Conservation (phyloP, 2,797 vertebrate species). For the Coregonus suidteri region DNA sequence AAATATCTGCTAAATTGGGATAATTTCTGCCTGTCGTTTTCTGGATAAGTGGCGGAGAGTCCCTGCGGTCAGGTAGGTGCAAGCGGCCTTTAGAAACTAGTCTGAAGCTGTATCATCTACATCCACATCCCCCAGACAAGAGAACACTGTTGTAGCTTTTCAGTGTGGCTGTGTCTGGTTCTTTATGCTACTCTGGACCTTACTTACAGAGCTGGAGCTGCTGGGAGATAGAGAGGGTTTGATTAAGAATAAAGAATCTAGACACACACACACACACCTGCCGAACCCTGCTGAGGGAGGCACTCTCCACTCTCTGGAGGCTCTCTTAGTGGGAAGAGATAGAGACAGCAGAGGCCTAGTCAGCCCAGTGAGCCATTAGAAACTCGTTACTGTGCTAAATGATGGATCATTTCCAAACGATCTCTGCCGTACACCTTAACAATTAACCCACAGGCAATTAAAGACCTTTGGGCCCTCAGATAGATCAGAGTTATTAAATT, state of each 20-base stretch:
- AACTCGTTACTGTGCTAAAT: constrained; percentile 84
- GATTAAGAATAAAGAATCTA: constrained; percentile 50
- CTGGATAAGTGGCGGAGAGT: constrained; percentile 26
- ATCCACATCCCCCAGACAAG: neutral
- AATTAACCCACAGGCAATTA: constrained; percentile 85
- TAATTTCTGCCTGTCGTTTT: constrained; percentile 24
- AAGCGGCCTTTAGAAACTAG: constrained; percentile 27
- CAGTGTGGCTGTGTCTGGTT: constrained; percentile 26
- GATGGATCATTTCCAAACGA: constrained; percentile 82
- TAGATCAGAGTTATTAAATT: constrained; percentile 76
- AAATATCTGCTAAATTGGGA: constrained; percentile 49
- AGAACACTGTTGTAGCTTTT: neutral
- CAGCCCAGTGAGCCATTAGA: constrained; percentile 77
- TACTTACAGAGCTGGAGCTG: constrained; percentile 52
- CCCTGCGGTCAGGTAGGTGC: neutral
- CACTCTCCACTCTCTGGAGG: constrained; percentile 45
- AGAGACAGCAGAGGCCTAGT: constrained; percentile 59
- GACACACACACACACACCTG: constrained; percentile 25
- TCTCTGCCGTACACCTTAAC: constrained; percentile 76
- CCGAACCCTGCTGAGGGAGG: neutral
- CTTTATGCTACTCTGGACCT: constrained; percentile 49
- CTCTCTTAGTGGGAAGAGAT: constrained; percentile 55
- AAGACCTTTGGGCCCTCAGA: constrained; percentile 72
- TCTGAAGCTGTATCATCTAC: constrained; percentile 16
- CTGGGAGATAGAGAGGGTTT: constrained; percentile 43